Evolutionary conservation across 2,888 invertebrate species (phyloP), one percentile per base, ranked within the genome.

Genomic region (Rhingia rostrata): DNA sequence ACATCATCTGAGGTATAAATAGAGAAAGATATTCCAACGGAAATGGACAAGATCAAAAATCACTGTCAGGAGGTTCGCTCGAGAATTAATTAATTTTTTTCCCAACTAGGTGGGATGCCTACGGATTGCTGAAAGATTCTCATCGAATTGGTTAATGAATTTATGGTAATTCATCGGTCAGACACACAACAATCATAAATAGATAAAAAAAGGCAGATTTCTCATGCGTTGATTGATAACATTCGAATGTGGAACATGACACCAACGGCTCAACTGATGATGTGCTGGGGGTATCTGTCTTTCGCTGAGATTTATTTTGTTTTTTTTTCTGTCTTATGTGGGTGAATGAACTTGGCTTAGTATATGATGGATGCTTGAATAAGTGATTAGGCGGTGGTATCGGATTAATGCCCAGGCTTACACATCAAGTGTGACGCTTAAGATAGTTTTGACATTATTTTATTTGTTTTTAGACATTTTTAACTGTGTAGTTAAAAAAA

Each of bases 151-250:
- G 37, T 64, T 56, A 61, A 73, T 73, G 64, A 61, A 66, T 79
- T 49, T 66, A 73, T 66, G 73, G 33, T 64, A 54, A 66, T 66
- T 32, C 37, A 33, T 70, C 47, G 43, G 33, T 64, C 73, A 6
- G 35, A 41, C 2, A 22, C 22, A 22, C 22, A 22, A 22, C 22
- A 22, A 22, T 2, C 1, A 22, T 22, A 22, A 22, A 22, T 22
- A 22, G 22, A 22, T 22, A 22, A 1, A 22, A n/a, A 22, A 22
- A 22, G 22, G 22, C 22, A 60, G 47, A 66, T 67, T 78, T 78
- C 56, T 63, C 78, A 70, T 61, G 47, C 67, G 45, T 74, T 75
- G 67, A 75, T 75, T 41, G 75, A 75, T 75, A 67, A 60, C 53
- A 60, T 30, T 47, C 37, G 35, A 51, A 75, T 54, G 37, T 63